A percentile compares a stretch with the other conserved stretches of the same genome.
Evolutionary conservation across 2,888 invertebrate genomes (phyloP).

Genomic region (Synanthedon formicaeformis): DNA sequence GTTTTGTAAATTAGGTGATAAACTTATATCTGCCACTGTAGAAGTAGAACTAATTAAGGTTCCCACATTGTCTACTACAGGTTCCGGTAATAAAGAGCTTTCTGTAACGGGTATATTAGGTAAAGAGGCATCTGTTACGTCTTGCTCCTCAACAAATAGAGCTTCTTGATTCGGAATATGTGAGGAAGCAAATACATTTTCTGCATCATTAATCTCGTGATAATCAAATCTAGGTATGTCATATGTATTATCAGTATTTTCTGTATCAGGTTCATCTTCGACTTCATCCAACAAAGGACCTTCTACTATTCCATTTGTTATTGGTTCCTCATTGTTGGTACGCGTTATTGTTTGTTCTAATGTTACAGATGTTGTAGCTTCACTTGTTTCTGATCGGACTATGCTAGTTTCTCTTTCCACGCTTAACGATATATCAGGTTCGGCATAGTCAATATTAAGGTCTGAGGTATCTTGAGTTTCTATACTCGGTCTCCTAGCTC

Average conservation of each 20-base stretch:
- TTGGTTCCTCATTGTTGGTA: neutral
- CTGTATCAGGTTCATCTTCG: neutral
- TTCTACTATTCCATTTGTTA: constrained; percentile 1
- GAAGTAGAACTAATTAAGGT: neutral
- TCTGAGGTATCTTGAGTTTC: constrained; percentile 8
- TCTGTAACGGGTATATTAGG: neutral
- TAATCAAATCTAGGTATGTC: constrained; percentile 31
- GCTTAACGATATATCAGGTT: neutral
- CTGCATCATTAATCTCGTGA: constrained; percentile 34
- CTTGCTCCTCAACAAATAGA: neutral
- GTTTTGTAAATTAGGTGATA: neutral
- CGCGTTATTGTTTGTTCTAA: neutral
- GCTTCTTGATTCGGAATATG: constrained; percentile 1
- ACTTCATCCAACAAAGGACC: neutral
- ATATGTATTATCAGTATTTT: constrained; percentile 9
- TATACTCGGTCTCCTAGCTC: constrained; percentile 13
- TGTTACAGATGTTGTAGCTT: neutral
- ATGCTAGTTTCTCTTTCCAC: neutral
- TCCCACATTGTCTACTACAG: neutral
- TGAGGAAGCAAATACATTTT: constrained; percentile 20
- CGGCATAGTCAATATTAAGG: neutral
- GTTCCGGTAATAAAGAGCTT: neutral
- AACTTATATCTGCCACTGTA: neutral
- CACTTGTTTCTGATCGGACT: neutral
- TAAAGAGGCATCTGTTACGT: neutral